Evolutionary conservation across 2,113 vertebrate genomes (phyloP).

Genomic region (Microtus montanus): DNA sequence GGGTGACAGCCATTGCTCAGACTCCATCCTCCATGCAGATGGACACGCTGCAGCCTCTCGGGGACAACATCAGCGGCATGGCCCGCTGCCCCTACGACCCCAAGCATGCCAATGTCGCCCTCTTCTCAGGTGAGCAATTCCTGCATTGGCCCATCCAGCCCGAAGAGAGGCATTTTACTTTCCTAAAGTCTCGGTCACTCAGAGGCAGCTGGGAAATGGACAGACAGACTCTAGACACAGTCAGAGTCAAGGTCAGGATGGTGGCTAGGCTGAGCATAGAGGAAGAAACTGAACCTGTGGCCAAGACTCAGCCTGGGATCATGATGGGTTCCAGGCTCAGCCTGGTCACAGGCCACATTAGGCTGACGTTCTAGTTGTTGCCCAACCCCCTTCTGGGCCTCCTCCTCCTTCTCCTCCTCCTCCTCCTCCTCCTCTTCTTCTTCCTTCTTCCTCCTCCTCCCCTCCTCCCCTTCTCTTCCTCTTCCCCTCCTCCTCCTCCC

Average conservation of each 20-base stretch:
- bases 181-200: not conserved
- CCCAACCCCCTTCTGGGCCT: no score
- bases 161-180: not conserved
- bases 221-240: not conserved
- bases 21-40: constrained; percentile 81
- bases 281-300: not conserved
- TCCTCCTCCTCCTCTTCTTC: no score
- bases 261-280: not conserved
- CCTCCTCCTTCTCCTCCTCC: no score
- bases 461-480: fast-evolving
- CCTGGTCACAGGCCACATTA: not conserved
- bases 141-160: not conserved
- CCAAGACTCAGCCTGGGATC: not conserved
- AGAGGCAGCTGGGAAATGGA: not conserved
- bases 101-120: constrained; percentile 96
- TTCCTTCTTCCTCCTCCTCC: no score
- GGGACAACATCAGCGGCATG: constrained; percentile 96
- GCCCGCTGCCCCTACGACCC: constrained; percentile 97
- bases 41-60: constrained; percentile 93
- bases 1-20: not conserved
- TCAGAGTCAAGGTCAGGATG: not conserved
- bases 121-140: constrained; percentile 92
- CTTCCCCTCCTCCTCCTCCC: no score
- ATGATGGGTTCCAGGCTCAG: not conserved
- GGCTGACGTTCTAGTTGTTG: not conserved